Evolutionary conservation across 2,797 vertebrate species (phyloP).

Genomic region (Sus cebifrons): DNA sequence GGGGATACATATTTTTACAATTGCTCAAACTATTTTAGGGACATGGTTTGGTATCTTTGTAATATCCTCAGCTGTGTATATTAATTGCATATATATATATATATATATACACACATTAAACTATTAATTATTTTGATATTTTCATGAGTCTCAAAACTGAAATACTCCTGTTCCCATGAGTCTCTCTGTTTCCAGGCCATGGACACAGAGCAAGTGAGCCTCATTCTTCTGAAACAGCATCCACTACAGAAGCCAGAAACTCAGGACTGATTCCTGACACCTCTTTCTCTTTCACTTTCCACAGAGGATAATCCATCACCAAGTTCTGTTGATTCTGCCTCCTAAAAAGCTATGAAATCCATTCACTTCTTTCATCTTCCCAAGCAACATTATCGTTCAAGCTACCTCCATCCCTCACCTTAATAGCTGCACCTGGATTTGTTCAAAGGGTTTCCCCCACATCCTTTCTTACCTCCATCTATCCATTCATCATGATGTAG

Average conservation of each 20-base stretch:
- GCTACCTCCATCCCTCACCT: not conserved
- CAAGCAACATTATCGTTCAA: not conserved
- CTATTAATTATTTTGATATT: not conserved
- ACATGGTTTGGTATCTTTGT: not conserved
- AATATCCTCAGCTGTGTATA: not conserved
- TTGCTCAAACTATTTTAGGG: not conserved
- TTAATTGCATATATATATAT: not conserved
- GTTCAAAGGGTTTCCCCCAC: not conserved
- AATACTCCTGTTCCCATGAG: not conserved
- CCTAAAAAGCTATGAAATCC: not conserved
- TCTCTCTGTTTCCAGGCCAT: not conserved
- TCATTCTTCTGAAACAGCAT: not conserved
- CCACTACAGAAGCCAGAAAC: not conserved
- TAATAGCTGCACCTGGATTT: not conserved
- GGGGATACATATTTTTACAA: not conserved
- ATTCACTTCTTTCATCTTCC: not conserved
- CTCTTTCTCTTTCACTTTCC: not conserved
- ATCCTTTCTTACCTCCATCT: not conserved
- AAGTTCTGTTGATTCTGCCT: not conserved
- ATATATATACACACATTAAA: not conserved
- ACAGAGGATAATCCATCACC: not conserved
- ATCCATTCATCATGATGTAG: not conserved
- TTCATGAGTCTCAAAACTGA: not conserved
- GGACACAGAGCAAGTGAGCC: not conserved
- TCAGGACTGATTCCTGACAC: not conserved